Evolutionary conservation across 2,797 vertebrate genomes (phyloP).

Genomic region (Delichon dasypus): DNA sequence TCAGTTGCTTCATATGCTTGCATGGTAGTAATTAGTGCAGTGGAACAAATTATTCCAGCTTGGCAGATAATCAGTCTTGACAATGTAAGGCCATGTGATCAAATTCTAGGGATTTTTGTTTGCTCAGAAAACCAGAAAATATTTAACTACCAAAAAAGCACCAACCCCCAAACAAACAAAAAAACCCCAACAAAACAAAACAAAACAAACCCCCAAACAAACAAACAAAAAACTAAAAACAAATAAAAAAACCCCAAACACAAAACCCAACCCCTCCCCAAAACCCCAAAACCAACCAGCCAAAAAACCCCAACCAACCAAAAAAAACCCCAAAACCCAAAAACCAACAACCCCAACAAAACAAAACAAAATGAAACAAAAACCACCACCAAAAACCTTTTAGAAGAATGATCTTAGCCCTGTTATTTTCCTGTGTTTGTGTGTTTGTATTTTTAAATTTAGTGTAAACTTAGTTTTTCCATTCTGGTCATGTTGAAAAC

Average conservation of each 20-base stretch:
- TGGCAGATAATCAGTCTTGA: conserved; percentile 24
- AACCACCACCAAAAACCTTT: background rate
- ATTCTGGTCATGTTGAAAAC: background rate
- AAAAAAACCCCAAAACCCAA: no score
- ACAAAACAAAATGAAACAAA: background rate
- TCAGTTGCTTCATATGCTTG: background rate
- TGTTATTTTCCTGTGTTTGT: background rate
- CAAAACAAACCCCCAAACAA: background rate
- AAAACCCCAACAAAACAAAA: background rate
- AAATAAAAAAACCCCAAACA: no score
- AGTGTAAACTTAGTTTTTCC: background rate
- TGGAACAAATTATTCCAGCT: background rate
- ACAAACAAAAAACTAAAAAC: background rate
- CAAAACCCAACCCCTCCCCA: no score
- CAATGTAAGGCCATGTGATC: background rate
- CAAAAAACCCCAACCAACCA: background rate
- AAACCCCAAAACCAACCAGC: no score
- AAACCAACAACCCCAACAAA: background rate
- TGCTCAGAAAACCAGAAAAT: background rate
- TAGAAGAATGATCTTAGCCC: background rate
- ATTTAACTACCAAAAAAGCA: background rate
- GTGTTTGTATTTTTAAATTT: background rate
- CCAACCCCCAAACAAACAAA: background rate
- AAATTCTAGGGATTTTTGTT: background rate
- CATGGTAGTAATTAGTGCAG: background rate